Evolutionary conservation across 2,888 invertebrate genomes (phyloP).

Genomic region (Incurvaria masculella): DNA sequence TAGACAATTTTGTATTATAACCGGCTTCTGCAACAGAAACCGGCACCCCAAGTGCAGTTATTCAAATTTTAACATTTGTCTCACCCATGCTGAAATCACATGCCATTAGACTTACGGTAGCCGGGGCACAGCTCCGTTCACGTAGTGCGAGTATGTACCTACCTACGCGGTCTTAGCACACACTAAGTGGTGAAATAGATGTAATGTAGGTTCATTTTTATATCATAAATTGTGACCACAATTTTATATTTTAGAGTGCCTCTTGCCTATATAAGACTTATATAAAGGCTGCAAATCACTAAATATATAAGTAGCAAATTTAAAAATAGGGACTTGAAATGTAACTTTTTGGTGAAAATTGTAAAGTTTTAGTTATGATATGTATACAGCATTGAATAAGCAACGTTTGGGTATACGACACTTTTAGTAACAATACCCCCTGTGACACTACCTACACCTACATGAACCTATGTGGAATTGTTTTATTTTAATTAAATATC

Average conservation of each 20-base stretch:
- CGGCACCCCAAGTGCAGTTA: constrained; percentile 52
- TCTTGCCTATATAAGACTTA: constrained; percentile 61
- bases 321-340: constrained; percentile 33
- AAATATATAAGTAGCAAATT: constrained; percentile 51
- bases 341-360: constrained; percentile 58
- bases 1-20: constrained; percentile 33
- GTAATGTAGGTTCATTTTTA: constrained; percentile 46
- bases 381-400: too few species aligned
- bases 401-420: too few species aligned
- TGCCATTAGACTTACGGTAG: constrained; percentile 39
- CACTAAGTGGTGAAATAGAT: constrained; percentile 38
- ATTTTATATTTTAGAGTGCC: constrained; percentile 64
- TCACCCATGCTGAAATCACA: constrained; percentile 45
- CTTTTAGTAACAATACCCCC: too few species aligned
- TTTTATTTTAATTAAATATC: too few species aligned
- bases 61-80: constrained; percentile 57
- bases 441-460: too few species aligned
- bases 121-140: background rate
- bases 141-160: constrained; percentile 16
- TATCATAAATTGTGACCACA: constrained; percentile 55
- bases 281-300: constrained; percentile 59
- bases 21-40: constrained; percentile 28
- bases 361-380: constrained; percentile 56
- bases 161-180: constrained; percentile 10
- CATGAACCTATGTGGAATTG: too few species aligned